A percentile compares a stretch with the other conserved stretches of the same genome.
Conservation (phyloP, 2,113 vertebrate species). For the Oreotrochilus melanogaster region DNA sequence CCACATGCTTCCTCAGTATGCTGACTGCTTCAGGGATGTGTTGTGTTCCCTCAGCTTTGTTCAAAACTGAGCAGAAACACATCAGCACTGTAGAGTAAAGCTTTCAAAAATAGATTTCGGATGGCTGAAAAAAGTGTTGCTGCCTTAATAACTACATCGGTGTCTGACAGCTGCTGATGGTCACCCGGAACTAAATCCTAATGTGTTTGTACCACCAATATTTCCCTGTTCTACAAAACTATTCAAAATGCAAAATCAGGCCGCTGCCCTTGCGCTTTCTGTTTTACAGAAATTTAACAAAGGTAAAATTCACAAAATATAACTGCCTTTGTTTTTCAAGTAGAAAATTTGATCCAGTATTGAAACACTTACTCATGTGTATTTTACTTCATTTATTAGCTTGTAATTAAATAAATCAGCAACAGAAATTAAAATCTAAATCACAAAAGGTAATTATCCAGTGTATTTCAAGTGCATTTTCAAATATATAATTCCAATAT, state of each 20-base stretch:
- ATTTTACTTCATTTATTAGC: constrained; percentile 96
- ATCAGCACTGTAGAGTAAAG: neutral
- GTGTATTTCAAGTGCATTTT: constrained; percentile 99
- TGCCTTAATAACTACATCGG: neutral
- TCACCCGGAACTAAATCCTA: constrained; percentile 5
- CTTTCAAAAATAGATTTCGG: constrained; percentile 11
- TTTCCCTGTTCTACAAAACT: neutral
- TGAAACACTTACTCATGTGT: constrained; percentile 83
- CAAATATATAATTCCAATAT: constrained; percentile 96
- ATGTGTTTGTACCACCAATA: neutral
- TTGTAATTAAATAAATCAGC: constrained; percentile 98
- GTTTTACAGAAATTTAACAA: constrained; percentile 10
- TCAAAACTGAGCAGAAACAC: constrained; percentile 10
- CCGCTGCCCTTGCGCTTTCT: constrained; percentile 3
- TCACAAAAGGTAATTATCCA: constrained; percentile 99
- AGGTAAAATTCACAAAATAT: neutral
- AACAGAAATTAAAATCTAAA: constrained; percentile 95
- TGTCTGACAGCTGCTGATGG: constrained; percentile 23
- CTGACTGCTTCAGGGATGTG: neutral
- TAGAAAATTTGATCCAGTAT: constrained; percentile 62
- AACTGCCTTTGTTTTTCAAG: neutral
- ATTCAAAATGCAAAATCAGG: neutral
- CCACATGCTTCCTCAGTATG: neutral
- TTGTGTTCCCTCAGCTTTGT: constrained; percentile 3
- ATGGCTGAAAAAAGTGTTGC: constrained; percentile 10